These are phyloP conservation scores for Caligus rogercresseyi DNA, from an alignment of 1,140 invertebrate species.

Conservation along the genomic window DNA sequence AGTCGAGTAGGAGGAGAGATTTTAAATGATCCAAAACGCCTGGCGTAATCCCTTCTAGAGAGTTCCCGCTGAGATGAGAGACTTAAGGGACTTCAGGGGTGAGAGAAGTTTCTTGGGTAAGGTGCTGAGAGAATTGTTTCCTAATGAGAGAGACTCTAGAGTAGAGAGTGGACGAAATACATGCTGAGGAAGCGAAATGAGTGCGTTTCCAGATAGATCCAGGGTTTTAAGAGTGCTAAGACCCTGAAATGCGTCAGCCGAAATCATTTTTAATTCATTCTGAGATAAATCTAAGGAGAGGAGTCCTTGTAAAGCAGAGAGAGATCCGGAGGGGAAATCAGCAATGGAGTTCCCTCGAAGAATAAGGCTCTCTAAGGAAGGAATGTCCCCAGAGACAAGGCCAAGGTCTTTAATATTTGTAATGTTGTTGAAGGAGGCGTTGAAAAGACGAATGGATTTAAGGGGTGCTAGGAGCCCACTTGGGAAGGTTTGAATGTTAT, in stretches of 20 bases:
- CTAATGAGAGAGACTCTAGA: conserved; percentile 43
- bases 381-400: background rate
- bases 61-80: conserved; percentile 1
- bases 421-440: conserved; percentile 36
- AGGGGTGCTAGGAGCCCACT: conserved; percentile 52
- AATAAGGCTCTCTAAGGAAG: background rate
- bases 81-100: background rate
- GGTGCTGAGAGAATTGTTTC: conserved; percentile 42
- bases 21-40: background rate
- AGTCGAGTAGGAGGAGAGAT: background rate
- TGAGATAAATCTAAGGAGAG: background rate
- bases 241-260: background rate
- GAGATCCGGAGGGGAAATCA: background rate
- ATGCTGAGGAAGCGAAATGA: conserved; percentile 39
- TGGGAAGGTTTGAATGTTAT: conserved; percentile 60
- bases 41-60: conserved; percentile 1
- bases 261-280: background rate
- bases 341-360: background rate
- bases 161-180: conserved; percentile 44
- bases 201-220: conserved; percentile 43
- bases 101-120: conserved; percentile 23
- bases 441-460: conserved; percentile 44
- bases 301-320: background rate
- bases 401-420: background rate
- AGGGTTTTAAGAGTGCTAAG: conserved; percentile 40